A percentile compares a stretch with the other conserved stretches of the same genome.
Conservation (phyloP, 2,113 vertebrate genomes). For the Meleagris gallopavo region DNA sequence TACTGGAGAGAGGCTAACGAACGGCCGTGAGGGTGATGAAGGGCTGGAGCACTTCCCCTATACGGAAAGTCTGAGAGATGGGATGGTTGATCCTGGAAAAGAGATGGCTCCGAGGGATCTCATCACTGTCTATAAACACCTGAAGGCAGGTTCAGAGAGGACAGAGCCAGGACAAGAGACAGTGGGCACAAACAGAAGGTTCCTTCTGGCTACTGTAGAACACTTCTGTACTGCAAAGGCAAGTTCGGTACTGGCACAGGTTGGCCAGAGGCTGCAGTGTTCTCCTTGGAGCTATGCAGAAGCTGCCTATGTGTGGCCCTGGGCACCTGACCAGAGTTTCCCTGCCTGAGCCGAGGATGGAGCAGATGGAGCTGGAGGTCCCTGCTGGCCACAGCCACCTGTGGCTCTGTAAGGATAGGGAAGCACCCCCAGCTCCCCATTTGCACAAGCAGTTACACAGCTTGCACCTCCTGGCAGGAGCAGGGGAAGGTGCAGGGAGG, state of each 20-base stretch:
- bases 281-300: not conserved
- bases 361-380: not conserved
- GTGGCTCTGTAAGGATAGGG: not conserved
- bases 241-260: not conserved
- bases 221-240: not conserved
- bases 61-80: too few relatives aligned
- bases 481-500: not conserved
- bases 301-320: not conserved
- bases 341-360: not conserved
- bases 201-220: not conserved
- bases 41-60: too few relatives aligned
- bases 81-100: not conserved
- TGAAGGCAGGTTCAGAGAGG: not conserved
- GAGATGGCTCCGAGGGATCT: not conserved
- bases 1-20: too few relatives aligned
- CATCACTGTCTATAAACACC: not conserved
- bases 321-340: not conserved
- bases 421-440: too few relatives aligned
- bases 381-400: not conserved
- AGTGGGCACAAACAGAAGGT: not conserved
- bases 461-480: too few relatives aligned
- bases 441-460: accelerated
- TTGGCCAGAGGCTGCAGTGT: not conserved
- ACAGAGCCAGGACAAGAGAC: not conserved
- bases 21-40: not conserved